Evolutionary conservation across 2,113 vertebrate species (phyloP), one percentile per base, ranked within the genome.

Genomic region (Mesoclemmys tuberculata): DNA sequence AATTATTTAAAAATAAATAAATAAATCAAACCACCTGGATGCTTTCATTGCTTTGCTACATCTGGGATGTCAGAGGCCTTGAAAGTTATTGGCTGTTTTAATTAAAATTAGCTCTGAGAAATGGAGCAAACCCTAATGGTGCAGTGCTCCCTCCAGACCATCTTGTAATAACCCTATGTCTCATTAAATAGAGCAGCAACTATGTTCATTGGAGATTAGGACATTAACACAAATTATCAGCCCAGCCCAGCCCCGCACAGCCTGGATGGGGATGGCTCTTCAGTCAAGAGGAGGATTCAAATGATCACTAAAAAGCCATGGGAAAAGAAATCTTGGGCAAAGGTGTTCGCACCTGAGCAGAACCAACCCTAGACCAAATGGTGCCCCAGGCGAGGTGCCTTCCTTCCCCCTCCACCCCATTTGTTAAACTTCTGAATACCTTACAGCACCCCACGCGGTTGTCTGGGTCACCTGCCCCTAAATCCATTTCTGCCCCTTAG

Each of bases 131-230:
- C 44, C 77, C 3, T 89, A 86, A 91, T 24, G 5, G 77, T 49
- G 10, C 90, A 87, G 55, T 54, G 87, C 52, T 92, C 21, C 8
- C 95, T 93, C 90, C 52, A 78, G 90, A 88, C 88, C 94, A 92
- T 78, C 89, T 54, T 81, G 82, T 82, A 94, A 91, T 95, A 95
- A 93, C 79, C 91, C 38, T 82, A 74, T 54, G 83, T 89, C 87
- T 54, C 96, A 91, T 90, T 97, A 90, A 93, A 96, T n/a, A 84
- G 35, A 95, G 87, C 51, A 87, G 81, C 80, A 90, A 90, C 95
- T 93, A 89, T 87, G 91, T 88, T 96, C 94, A 93, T 82, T 80
- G 82, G 94, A 93, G 92, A 87, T 68, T 87, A 93, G 91, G 95
- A 92, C 90, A 89, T 95, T 88, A 92, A 51, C 61, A n/a, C 80